phyloP scores from a whole-genome alignment of 2,113 vertebrate species.

The Sphyrna mokarran region DNA sequence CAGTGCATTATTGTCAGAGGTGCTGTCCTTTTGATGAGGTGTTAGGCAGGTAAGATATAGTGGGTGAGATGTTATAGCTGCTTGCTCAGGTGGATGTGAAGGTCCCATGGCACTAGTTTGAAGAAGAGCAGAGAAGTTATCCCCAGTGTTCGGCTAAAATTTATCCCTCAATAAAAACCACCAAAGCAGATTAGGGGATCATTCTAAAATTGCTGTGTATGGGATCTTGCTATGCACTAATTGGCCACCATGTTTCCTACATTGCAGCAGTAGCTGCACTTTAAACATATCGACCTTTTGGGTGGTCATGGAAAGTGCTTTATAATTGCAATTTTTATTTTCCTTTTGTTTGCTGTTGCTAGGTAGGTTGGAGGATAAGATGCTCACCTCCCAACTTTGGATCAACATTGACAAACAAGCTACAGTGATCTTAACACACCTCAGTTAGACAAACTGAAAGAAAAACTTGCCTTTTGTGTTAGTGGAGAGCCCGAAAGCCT shows the following conservation, averaged over 20 bases:
- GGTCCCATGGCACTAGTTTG: neutral
- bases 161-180: neutral
- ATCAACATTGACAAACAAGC: neutral
- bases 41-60: neutral
- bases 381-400: neutral
- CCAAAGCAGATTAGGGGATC: neutral
- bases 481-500: neutral
- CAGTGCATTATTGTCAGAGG: neutral
- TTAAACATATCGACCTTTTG: no score
- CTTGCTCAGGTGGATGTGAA: neutral
- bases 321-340: no score
- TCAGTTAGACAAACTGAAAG: neutral
- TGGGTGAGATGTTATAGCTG: no score
- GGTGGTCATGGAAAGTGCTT: no score
- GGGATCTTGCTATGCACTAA: no score
- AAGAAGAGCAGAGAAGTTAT: neutral
- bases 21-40: neutral
- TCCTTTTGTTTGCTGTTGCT: neutral
- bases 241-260: no score
- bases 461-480: neutral
- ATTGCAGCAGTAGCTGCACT: no score
- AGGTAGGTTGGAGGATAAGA: neutral
- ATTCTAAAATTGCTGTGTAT: neutral
- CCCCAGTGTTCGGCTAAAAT: neutral
- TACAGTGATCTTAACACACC: neutral